These are phyloP conservation scores for Notolabrus celidotus DNA, from an alignment of 2,797 vertebrate species.

Conservation along the genomic window DNA sequence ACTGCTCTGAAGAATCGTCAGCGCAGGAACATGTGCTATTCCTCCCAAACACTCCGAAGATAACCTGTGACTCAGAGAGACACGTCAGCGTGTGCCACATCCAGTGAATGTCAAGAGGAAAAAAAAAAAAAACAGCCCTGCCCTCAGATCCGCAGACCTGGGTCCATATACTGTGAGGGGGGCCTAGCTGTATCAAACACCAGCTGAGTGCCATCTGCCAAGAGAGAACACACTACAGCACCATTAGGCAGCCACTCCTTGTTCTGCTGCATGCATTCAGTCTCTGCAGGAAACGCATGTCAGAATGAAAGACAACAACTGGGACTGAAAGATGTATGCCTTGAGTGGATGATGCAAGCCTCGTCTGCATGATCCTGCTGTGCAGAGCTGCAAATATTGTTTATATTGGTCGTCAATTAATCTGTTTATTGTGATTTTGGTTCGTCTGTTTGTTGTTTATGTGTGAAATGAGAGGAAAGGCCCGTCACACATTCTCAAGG, in stretches of 20 bases:
- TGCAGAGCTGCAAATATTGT: too few species aligned
- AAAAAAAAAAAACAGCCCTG: constrained; percentile 18
- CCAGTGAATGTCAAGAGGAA: constrained; percentile 39
- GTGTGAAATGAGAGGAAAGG: too few species aligned
- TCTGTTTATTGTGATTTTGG: too few species aligned
- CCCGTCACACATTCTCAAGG: too few species aligned
- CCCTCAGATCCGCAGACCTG: constrained; percentile 10
- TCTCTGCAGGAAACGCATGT: constrained; percentile 18
- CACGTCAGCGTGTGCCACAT: constrained; percentile 29
- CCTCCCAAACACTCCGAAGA: constrained; percentile 38
- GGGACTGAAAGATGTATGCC: too few species aligned
- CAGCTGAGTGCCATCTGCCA: constrained; percentile 46
- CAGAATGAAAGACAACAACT: too few species aligned
- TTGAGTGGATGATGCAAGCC: too few species aligned
- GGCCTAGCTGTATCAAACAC: constrained; percentile 41
- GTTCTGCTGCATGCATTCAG: constrained; percentile 11
- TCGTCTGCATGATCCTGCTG: too few species aligned
- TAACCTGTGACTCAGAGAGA: constrained; percentile 66
- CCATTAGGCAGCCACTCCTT: constrained; percentile 43
- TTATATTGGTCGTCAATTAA: too few species aligned
- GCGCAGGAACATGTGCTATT: too few species aligned
- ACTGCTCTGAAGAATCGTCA: too few species aligned
- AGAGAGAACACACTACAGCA: constrained; percentile 21
- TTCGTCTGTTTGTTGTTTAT: too few species aligned
- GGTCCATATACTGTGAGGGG: constrained; percentile 3